phyloP scores from a whole-genome alignment of 2,797 vertebrate genomes.

The Oreochromis mossambicus region DNA sequence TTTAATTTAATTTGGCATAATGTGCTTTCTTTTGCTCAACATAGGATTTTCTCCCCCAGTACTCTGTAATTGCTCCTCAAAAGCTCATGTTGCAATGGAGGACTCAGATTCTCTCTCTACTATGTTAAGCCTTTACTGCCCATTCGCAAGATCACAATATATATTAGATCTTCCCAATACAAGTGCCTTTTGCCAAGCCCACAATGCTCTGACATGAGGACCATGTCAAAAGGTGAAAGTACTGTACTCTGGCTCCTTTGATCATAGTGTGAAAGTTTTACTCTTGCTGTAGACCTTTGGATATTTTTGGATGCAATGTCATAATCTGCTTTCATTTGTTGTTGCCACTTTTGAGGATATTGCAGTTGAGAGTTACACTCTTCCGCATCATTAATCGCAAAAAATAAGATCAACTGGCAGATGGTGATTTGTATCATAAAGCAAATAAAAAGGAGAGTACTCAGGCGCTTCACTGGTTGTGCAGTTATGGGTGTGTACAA shows the following conservation, averaged over 20 bases:
- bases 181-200: neutral
- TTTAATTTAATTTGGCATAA: neutral
- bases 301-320: conserved; percentile 13
- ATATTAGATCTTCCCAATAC: conserved; percentile 7
- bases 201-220: conserved; percentile 9
- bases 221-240: conserved; percentile 6
- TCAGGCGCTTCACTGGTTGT: conserved; percentile 20
- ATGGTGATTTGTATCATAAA: conserved; percentile 9
- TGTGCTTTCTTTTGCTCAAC: neutral
- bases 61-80: neutral
- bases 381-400: neutral
- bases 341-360: conserved; percentile 24
- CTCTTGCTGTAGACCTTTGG: neutral
- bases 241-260: conserved; percentile 15
- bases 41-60: neutral
- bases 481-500: conserved; percentile 35
- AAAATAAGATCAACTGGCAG: conserved; percentile 16
- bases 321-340: conserved; percentile 23
- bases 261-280: neutral
- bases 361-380: neutral
- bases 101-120: neutral
- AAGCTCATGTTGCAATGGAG: conserved; percentile 4
- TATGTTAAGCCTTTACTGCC: conserved; percentile 9
- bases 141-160: conserved; percentile 1
- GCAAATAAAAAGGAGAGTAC: conserved; percentile 14